A percentile compares a stretch with the other conserved stretches of the same genome.
phyloP scores from a whole-genome alignment of 2,113 vertebrate species.

The Phyllostomus discolor region DNA sequence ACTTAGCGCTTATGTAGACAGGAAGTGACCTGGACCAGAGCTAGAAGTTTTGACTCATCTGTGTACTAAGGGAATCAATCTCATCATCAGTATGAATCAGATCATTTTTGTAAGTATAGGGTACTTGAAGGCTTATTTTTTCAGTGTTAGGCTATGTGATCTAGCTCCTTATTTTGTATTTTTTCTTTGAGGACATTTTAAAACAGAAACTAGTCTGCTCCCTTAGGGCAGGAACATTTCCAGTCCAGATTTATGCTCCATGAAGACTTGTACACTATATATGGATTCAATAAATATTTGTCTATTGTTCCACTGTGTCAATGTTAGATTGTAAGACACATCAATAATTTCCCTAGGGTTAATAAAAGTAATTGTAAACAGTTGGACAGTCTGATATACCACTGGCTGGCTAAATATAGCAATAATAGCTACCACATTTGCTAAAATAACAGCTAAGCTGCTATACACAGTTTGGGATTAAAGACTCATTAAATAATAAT shows the following conservation, averaged over 20 bases:
- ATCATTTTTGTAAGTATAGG: neutral
- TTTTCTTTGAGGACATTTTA: constrained; percentile 16
- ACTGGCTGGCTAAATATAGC: constrained; percentile 65
- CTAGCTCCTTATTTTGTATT: neutral
- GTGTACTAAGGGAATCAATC: neutral
- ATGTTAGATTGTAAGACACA: constrained; percentile 52
- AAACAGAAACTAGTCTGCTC: constrained; percentile 3
- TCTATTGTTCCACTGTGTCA: constrained; percentile 43
- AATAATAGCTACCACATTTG: constrained; percentile 68
- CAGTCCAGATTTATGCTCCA: neutral
- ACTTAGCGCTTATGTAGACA: neutral
- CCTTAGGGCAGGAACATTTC: constrained; percentile 9
- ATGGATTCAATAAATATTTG: constrained; percentile 55
- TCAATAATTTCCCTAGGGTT: constrained; percentile 68
- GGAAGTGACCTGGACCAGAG: neutral
- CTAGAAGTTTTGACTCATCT: neutral
- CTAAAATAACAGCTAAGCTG: constrained; percentile 70
- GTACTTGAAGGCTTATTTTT: constrained; percentile 26
- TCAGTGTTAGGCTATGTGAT: neutral
- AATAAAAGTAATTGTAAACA: constrained; percentile 71
- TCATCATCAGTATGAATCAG: neutral
- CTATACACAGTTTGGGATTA: constrained; percentile 62
- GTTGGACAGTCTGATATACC: constrained; percentile 52
- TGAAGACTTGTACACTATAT: constrained; percentile 28
- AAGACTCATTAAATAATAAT: constrained; percentile 66